These are phyloP conservation scores for Albula glossodonta DNA, from an alignment of 2,113 vertebrate genomes.

Conservation along the genomic window DNA sequence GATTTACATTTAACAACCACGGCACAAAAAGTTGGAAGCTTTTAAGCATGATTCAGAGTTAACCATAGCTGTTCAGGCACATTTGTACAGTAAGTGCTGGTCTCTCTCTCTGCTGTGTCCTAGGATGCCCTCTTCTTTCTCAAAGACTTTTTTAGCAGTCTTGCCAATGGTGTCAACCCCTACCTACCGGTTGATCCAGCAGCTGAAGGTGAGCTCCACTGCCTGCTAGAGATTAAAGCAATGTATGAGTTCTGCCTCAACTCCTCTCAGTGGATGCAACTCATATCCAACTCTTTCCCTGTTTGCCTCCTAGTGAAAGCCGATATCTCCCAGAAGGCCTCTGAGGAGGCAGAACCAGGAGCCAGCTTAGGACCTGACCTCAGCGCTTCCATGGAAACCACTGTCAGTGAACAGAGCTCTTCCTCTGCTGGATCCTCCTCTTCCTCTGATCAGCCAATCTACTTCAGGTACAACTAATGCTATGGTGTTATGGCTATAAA, in stretches of 20 bases:
- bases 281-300: background rate
- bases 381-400: conserved; percentile 70
- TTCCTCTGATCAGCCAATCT: conserved; percentile 84
- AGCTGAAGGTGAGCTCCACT: conserved; percentile 72
- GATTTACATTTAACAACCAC: too few relatives aligned
- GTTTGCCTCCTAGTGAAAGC: conserved; percentile 57
- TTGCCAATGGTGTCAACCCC: conserved; percentile 79
- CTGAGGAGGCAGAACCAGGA: conserved; percentile 58
- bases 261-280: background rate
- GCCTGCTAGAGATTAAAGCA: background rate
- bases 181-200: conserved; percentile 75
- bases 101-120: background rate
- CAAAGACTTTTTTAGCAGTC: conserved; percentile 85
- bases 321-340: conserved; percentile 59
- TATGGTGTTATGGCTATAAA: background rate
- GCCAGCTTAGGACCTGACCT: conserved; percentile 59
- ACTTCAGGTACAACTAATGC: conserved; percentile 76
- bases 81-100: background rate
- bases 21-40: background rate
- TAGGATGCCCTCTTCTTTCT: conserved; percentile 91
- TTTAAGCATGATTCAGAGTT: too few relatives aligned
- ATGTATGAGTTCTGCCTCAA: background rate
- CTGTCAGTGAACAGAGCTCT: conserved; percentile 72
- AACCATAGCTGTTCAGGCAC: too few relatives aligned
- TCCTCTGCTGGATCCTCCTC: conserved; percentile 71